A percentile compares a stretch with the other conserved stretches of the same genome.
phyloP scores from a whole-genome alignment of 1,140 invertebrate genomes.

The Cydia fagiglandana region DNA sequence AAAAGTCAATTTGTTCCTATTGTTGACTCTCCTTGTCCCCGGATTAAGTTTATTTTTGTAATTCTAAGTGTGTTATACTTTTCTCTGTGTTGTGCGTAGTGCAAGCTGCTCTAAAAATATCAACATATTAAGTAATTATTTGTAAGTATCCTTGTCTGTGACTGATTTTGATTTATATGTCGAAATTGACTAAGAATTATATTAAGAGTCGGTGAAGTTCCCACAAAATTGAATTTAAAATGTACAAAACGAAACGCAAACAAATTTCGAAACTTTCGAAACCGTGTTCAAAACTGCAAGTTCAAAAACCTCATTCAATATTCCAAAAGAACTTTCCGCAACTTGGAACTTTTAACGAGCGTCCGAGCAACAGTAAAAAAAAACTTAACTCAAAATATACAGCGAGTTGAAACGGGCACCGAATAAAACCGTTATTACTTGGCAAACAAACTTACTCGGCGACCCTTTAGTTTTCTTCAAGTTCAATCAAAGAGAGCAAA shows the following conservation, averaged over 20 bases:
- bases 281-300: slow-evolving; percentile 12
- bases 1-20: too few relatives aligned
- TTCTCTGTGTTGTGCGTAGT: too few relatives aligned
- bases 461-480: slow-evolving; percentile 66
- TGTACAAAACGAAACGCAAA: slow-evolving; percentile 7
- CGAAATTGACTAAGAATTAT: too few relatives aligned
- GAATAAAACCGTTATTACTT: slow-evolving; percentile 64
- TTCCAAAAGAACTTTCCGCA: slow-evolving; percentile 21
- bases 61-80: too few relatives aligned
- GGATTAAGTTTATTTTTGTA: too few relatives aligned
- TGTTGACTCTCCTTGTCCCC: too few relatives aligned
- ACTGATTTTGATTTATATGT: too few relatives aligned
- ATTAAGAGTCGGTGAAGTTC: too few relatives aligned
- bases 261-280: slow-evolving; percentile 11
- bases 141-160: too few relatives aligned
- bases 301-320: slow-evolving; percentile 29
- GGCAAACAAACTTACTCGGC: slow-evolving; percentile 60
- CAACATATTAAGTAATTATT: too few relatives aligned
- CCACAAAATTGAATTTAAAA: neutral
- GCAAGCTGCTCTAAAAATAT: too few relatives aligned
- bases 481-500: slow-evolving; percentile 73
- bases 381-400: slow-evolving; percentile 45
- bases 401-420: slow-evolving; percentile 30
- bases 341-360: slow-evolving; percentile 58
- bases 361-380: slow-evolving; percentile 36